Base-by-base conservation (phyloP, 2,113 vertebrate genomes). In the Aldabrachelys gigantea region DNA sequence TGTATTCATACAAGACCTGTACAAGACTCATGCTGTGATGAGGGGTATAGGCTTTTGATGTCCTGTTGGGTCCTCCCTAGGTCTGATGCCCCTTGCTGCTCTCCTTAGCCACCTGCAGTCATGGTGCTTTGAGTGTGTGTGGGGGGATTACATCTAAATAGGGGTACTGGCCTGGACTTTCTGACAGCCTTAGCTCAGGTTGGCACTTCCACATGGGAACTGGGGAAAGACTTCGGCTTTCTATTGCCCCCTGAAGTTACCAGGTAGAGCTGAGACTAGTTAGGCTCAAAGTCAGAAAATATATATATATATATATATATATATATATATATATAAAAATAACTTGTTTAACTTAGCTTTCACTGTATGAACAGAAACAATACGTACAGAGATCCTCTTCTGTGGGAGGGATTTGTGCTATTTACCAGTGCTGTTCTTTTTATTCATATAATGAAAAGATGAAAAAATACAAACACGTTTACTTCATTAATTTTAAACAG, bases 401-500 rank as follows among this genome's bases (percentile, higher is more conserved):
- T 93, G 97, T 52, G 88, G 56, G 87, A 96, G 91, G 90, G 89
- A 93, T 91, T 88, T 89, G 35, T 91, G 85, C 90, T 97, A 79
- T 96, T 93, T 65, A 85, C 93, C 92, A 89, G 95, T 89, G 96
- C 95, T 97, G 95, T 85, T 96, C 41, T 97, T 92, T 92, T 96
- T 95, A 94, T 96, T 96, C 82, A 19, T 95, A 93, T 96, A 93
- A 93, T 92, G 94, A 93, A 97, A 97, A 96, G 91, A 95, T 97
- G n/a, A 29, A 97, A 97, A 97, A 96, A 97, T 97, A 93, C 95
- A 96, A 97, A 96, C 95, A 97, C 95, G 92, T 97, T 97, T 97
- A 96, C 97, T 95, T 95, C 95, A 96, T 97, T 97, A 96, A 96
- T 97, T 97, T 97, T 97, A 96, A 97, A 95, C 87, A 95, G 94